Base-by-base conservation (phyloP, 2,113 vertebrate species). In the human (Homo sapiens) region DNA sequence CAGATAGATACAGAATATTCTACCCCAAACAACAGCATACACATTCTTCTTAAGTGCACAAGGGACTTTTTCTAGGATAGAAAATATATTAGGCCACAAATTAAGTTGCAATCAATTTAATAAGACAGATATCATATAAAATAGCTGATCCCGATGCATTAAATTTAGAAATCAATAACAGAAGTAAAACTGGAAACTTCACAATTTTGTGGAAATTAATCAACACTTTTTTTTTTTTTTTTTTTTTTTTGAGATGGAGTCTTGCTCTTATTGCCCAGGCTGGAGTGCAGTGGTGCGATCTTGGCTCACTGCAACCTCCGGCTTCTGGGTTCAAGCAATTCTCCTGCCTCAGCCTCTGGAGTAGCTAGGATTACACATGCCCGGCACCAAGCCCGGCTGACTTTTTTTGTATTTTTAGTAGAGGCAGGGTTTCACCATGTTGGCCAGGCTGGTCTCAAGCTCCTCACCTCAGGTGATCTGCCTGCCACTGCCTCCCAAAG, bases 191-290 rank as follows among this genome's bases (percentile, higher is more conserved):
- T 40, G 38, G 35, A 59, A 48, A 57, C 30, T 59, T 72, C 30
- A 59, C 38, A 57, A 80, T 55, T 35, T 57, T 87, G 16, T 78
- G 59, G 59, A 93, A 78, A 79, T 70, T 68, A 70, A 70, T 40
- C 8, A 50, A 27, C 12, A 32, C 6, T 30, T 10, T 79, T 61
- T 68, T 70, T 57, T 12, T 61, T 61, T 68, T 70, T 57, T 12
- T 61, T 61, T 27, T 12, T 61, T 61, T 61, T 64, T 64, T 30
- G 61, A 64, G 61, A 64, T 5, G 12, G 11, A 64, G 61, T 12
- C 61, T 64, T 64, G 61, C 61, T 64, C 27, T 64, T 64, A 25
- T 6, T 13, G 5, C 27, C 61, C 61, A 6, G 11, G 27, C 27
- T 64, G 27, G 11, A 64, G 27, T 64, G 11, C 25, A 23, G 57